Base-by-base conservation (phyloP, 2,113 vertebrate species). In the Hyperopisus bebe region DNA sequence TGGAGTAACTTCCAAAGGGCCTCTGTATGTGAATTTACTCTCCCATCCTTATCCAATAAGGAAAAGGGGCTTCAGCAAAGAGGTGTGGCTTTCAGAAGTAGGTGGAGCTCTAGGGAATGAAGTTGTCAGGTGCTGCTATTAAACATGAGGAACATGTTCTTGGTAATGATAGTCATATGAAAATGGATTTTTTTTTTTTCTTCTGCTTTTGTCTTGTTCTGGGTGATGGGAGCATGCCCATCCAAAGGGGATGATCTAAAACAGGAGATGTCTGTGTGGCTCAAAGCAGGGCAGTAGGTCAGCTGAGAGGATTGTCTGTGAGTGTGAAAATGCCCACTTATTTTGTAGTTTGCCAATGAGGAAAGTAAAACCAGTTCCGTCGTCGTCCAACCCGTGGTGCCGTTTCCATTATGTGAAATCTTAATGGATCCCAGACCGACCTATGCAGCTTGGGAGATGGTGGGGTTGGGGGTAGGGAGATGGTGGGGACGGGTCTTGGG, bases 361-460 rank as follows among this genome's bases (percentile, higher is more conserved):
- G 74, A 83, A 42, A 83, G 48, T 58, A 80, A 89, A 83, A 83
- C 77, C 77, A 82, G 74, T 89, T 89, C 77, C 31, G 51, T 55
- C 46, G 10, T 82, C 47, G 48, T 24, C 66, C 39, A 53, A 15
- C 39, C 51, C 83, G 89, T 62, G 51, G 58, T 58, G 48, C 4
- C 17, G 86, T 84, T 17, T 89, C 89, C 58, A 27, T 48, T 66
- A 24, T 44, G n/a, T 66, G 55, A 62, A 87, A 46, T 5, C 53
- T 83, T 19, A 13, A 17, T 94, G 93, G 90, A 74, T 87, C 88
- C 91, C 88, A 46, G 89, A 89, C 74, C 88, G 55, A 91, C 86
- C 46, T 88, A 88, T 90, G 46, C 84, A 58, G 84, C 10, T 62
- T 80, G 55, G 80, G 44, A 47, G 39, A 44, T 46, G 19, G 80